Percentiles rank a stretch among this genome's conserved stretches.
Conservation (phyloP, 2,888 invertebrate species). For the Chalcis sispes region DNA sequence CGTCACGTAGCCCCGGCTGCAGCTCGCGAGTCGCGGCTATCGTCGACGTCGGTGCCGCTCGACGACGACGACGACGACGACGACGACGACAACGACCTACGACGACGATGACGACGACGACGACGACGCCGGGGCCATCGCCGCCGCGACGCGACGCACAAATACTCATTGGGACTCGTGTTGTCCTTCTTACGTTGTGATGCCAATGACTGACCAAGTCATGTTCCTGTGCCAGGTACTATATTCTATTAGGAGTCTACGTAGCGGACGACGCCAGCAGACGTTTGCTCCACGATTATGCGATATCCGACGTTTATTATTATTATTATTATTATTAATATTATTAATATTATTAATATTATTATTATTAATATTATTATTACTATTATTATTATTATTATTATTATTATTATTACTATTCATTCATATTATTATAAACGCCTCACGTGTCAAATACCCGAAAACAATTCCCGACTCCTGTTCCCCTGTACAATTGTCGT, state of each 20-base stretch:
- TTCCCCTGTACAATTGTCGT: conserved; percentile 71
- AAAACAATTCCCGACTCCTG: conserved; percentile 61
- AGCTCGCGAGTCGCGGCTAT: conserved; percentile 65
- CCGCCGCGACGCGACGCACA: conserved; percentile 76
- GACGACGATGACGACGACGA: no score
- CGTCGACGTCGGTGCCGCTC: conserved; percentile 66
- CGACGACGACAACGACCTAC: no score
- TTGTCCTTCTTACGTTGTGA: conserved; percentile 74
- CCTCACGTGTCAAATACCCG: conserved; percentile 64
- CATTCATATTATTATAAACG: conserved; percentile 66
- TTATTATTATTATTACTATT: conserved; percentile 21
- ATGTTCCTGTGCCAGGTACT: conserved; percentile 76
- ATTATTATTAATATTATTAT: conserved; percentile 58
- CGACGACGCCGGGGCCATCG: no score
- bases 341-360: conserved; percentile 55
- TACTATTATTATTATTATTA: conserved; percentile 54
- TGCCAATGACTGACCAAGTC: conserved; percentile 75
- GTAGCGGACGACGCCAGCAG: conserved; percentile 63
- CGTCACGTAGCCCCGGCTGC: conserved; percentile 76
- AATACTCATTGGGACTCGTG: conserved; percentile 75
- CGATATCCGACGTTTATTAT: conserved; percentile 62
- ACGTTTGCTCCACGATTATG: conserved; percentile 62
- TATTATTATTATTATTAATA: conserved; percentile 50
- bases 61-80: no score
- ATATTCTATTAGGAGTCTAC: conserved; percentile 70